Evolutionary conservation across 2,797 vertebrate species (phyloP).

Genomic region (Hyperoplus immaculatus): DNA sequence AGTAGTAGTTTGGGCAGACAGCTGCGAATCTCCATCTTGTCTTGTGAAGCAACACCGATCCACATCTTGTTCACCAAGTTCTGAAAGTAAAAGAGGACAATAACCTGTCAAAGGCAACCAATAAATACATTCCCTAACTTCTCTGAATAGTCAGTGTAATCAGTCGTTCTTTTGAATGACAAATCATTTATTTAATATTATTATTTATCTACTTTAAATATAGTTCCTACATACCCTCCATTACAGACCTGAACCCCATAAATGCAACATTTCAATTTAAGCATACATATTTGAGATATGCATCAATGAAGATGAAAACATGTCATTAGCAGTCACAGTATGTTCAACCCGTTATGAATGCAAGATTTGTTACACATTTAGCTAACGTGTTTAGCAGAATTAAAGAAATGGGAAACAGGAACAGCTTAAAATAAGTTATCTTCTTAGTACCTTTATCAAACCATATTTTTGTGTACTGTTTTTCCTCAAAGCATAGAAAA

Average conservation of each 20-base stretch:
- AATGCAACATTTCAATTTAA: background rate
- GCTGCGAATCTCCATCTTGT: conserved; percentile 98
- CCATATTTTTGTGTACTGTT: background rate
- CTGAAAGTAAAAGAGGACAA: conserved; percentile 74
- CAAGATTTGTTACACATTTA: background rate
- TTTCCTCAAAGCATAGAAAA: conserved; percentile 11
- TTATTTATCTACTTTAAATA: background rate
- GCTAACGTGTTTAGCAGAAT: conserved; percentile 11
- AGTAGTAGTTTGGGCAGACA: conserved; percentile 97
- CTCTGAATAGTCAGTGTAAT: background rate
- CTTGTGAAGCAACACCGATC: conserved; percentile 95
- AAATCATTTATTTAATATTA: background rate
- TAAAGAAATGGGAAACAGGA: background rate
- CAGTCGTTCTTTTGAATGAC: background rate
- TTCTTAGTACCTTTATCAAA: background rate
- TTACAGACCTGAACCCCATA: background rate
- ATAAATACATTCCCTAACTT: background rate
- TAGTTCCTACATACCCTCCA: background rate
- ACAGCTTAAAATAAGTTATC: background rate
- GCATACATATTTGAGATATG: background rate
- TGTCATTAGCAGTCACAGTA: background rate
- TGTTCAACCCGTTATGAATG: background rate
- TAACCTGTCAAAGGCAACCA: background rate
- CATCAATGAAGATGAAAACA: background rate
- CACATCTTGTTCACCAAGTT: conserved; percentile 99